Base-by-base conservation (phyloP, 1,140 invertebrate genomes). In the Apis florea region DNA sequence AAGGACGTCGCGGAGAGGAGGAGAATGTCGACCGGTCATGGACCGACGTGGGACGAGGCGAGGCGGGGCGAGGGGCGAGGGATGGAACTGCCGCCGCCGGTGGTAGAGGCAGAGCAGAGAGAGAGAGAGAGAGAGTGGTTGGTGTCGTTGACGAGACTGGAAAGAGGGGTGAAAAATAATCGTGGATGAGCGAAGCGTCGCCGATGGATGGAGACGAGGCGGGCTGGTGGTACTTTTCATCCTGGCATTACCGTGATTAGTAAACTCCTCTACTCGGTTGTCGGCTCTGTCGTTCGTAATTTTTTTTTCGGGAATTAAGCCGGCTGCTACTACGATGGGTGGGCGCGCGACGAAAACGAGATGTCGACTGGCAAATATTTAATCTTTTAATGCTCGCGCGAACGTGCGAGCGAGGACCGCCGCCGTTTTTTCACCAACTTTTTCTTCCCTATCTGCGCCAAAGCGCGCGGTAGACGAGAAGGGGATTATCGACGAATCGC, bases 81-180 rank as follows among this genome's bases (percentile, higher is more conserved):
- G 21, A 80, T 21, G 64, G 67, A 67, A 21, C 53, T 58, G 64
- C n/a, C 24, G 11, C n/a, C 51, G 49, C 8, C 13, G 58, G 67
- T 10, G 70, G 49, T 58, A 61, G 56, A 53, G 19, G 26, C 6
- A n/a, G 51, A 78, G 26, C 8, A 8, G 31, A 61, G 76, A 58
- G 66, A 6, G 26, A 66, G 72, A 70, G 56, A 64, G 59, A 73
- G 72, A 47, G 15, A 24, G 51, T 67, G 15, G 53, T 58, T 40
- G 68, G 77, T 40, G 73, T 56, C 69, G 75, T 56, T 85, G 67
- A 83, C 72, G 81, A 88, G 83, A 49, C 73, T 24, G 63, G 69
- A 49, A 78, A 68, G 61, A 61, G 40, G 78, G 82, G 67, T 71
- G 83, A 86, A 87, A 87, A 91, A 90, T 91, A 90, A 90, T 91